These are phyloP conservation scores for Discoglossus pictus DNA, from an alignment of 2,797 vertebrate genomes.

Conservation along the genomic window DNA sequence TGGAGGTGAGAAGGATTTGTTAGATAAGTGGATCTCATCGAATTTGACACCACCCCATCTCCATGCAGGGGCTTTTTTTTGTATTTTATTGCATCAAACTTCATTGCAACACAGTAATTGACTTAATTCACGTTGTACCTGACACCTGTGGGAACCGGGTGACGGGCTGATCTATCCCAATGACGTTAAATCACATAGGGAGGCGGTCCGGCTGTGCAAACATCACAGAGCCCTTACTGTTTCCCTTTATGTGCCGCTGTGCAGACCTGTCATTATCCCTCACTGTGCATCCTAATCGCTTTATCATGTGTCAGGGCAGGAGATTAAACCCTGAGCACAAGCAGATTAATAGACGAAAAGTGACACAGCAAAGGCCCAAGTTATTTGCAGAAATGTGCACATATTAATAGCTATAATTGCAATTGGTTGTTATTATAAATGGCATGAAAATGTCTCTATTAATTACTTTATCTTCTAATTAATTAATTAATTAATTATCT, in stretches of 20 bases:
- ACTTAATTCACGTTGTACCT: constrained; percentile 5
- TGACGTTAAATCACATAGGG: constrained; percentile 2
- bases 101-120: not conserved
- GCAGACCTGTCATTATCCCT: constrained; percentile 73
- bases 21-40: no score
- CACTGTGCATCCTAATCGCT: constrained; percentile 78
- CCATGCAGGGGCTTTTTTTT: no score
- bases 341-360: constrained; percentile 31
- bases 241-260: constrained; percentile 38
- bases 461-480: no score
- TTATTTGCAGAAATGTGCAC: no score
- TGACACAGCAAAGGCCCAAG: no score
- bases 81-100: no score
- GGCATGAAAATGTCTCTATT: no score
- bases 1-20: not conserved
- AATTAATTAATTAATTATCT: no score
- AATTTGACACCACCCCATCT: no score
- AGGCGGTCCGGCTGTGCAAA: constrained; percentile 18
- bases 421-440: no score
- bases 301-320: constrained; percentile 69
- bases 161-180: constrained; percentile 22
- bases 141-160: constrained; percentile 31
- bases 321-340: constrained; percentile 66
- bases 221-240: not conserved
- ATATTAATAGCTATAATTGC: no score